Base-by-base conservation (phyloP, 1,140 invertebrate species). In the Drosophila miranda region DNA sequence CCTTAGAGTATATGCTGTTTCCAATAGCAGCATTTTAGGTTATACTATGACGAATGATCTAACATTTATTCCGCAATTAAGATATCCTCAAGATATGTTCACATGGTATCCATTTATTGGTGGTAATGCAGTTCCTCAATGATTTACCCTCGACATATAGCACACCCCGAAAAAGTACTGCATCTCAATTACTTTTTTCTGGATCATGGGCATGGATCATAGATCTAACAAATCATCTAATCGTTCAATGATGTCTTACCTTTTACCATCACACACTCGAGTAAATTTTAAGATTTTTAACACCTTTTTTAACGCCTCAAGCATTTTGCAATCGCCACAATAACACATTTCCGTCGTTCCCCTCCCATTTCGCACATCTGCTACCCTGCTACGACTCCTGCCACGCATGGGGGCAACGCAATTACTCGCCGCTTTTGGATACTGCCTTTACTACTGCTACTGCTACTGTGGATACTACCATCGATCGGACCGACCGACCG, bases 281-380 rank as follows among this genome's bases (percentile, higher is more conserved):
- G 13, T 26, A 54, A 55, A 59, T 74, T 61, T 34, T 58, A 30
- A 48, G 26, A 52, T 62, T 62, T 69, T 86, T 38, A 81, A 58
- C 81, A 86, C 81, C 77, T 84, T 62, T 84, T 86, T 74, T 11
- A 81, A 86, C 48, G 58, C 64, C 4, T 19, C 9, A 11, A 11
- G 49, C 77, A 48, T 81, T 84, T 84, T 69, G 81, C 69, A 84
- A 84, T 41, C 57, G 43, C 69, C 62, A 67, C 61, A 77, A 74
- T 61, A 79, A 72, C 42, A 53, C 62, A 45, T 68, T 61, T 66
- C 49, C 66, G 74, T 64, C 60, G 44, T 43, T 64, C 71, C 45
- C 60, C 50, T 62, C 0, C 45, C 43, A 61, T 16, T 56, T 44
- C 42, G 21, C 50, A 54, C 34, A 11, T 26, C 38, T 46, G 38